Percentiles rank a stretch among this genome's conserved stretches.
phyloP scores from a whole-genome alignment of 1,140 invertebrate genomes.

The Mya arenaria region DNA sequence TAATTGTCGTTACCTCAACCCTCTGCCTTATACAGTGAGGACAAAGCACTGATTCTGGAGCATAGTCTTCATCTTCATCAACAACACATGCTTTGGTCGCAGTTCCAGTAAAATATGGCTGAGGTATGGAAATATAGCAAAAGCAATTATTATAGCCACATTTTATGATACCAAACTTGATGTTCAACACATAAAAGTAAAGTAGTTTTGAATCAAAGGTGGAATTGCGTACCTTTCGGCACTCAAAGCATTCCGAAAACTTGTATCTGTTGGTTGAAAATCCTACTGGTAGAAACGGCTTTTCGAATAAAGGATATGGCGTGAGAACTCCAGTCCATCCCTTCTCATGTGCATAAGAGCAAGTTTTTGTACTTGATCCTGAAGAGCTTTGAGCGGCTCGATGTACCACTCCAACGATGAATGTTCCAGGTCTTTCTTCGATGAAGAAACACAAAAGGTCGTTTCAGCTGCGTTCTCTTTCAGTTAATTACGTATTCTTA shows the following conservation, averaged over 20 bases:
- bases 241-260: conserved; percentile 99
- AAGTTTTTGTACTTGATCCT: conserved; percentile 95
- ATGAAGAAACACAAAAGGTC: background rate
- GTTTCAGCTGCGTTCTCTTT: background rate
- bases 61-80: background rate
- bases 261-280: conserved; percentile 98
- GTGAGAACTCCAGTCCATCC: conserved; percentile 91
- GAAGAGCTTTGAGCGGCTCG: conserved; percentile 89
- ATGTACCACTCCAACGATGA: conserved; percentile 88
- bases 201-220: background rate
- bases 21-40: background rate
- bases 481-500: no score
- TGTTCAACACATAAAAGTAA: background rate
- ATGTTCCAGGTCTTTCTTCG: conserved; percentile 90
- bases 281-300: conserved; percentile 86
- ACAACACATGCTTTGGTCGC: background rate
- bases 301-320: conserved; percentile 86
- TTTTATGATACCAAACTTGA: background rate
- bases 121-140: background rate
- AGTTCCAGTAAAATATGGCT: background rate
- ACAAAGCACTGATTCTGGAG: background rate
- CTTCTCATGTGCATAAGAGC: conserved; percentile 97
- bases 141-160: background rate
- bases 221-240: conserved; percentile 88
- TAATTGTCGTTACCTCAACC: no score